These are phyloP conservation scores for Pavo muticus DNA, from an alignment of 2,113 vertebrate species.

Conservation along the genomic window DNA sequence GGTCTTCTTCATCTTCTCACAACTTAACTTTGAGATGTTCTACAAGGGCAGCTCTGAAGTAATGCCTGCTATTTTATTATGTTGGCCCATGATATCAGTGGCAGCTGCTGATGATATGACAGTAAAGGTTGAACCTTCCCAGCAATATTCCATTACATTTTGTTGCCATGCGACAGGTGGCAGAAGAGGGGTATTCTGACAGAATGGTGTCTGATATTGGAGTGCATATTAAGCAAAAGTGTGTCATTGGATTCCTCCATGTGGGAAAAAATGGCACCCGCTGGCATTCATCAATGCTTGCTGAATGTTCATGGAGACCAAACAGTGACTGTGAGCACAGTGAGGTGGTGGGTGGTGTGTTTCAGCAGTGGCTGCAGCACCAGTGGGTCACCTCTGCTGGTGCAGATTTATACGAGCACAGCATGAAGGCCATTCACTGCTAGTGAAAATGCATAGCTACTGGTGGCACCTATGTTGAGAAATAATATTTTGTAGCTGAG, in stretches of 20 bases:
- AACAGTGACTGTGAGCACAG: not conserved
- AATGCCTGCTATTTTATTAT: not conserved
- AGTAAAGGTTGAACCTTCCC: not conserved
- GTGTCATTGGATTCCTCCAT: not conserved
- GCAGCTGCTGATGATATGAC: not conserved
- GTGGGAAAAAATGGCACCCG: not conserved
- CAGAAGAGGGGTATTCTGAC: not conserved
- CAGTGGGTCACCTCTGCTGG: too few species aligned
- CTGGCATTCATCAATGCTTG: not conserved
- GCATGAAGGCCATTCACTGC: too few species aligned
- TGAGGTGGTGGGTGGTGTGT: not conserved
- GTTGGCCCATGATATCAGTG: not conserved
- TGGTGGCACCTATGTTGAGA: not conserved
- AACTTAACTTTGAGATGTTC: not conserved
- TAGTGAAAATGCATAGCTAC: not conserved
- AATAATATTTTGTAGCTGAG: not conserved
- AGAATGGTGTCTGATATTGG: not conserved
- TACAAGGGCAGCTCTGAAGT: not conserved
- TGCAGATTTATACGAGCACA: not conserved
- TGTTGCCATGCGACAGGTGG: not conserved
- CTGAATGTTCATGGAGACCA: not conserved
- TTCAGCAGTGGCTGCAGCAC: not conserved
- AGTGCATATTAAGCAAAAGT: not conserved
- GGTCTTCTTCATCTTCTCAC: not conserved
- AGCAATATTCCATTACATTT: not conserved